These are phyloP conservation scores for Cylindroiulus punctatus DNA, from an alignment of 2,888 invertebrate genomes.

Conservation along the genomic window DNA sequence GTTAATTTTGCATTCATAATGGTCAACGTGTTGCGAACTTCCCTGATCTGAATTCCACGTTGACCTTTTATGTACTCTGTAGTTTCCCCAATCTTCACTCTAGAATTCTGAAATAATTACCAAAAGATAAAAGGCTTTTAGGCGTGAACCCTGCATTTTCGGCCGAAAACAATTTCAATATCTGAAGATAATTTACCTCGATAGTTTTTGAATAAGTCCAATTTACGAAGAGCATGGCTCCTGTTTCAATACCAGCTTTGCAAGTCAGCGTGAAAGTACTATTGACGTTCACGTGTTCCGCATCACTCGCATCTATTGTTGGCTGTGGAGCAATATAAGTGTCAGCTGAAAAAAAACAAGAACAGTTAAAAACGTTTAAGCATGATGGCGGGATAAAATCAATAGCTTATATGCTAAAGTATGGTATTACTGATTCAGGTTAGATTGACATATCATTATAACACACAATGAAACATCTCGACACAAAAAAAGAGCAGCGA, in stretches of 20 bases:
- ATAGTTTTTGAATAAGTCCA: slow-evolving; percentile 61
- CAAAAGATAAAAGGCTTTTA: no score
- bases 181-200: slow-evolving; percentile 49
- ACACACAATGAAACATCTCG: background rate
- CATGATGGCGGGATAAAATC: background rate
- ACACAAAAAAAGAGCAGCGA: background rate
- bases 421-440: background rate
- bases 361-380: background rate
- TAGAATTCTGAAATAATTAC: slow-evolving; percentile 49
- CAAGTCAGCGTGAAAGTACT: slow-evolving; percentile 60
- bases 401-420: background rate
- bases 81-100: slow-evolving; percentile 50
- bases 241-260: slow-evolving; percentile 60
- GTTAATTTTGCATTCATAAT: slow-evolving; percentile 53
- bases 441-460: background rate
- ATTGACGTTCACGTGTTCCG: slow-evolving; percentile 60
- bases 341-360: slow-evolving; percentile 58
- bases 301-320: slow-evolving; percentile 60
- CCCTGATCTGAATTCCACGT: slow-evolving; percentile 53
- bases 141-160: background rate
- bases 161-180: background rate
- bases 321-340: slow-evolving; percentile 59
- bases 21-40: slow-evolving; percentile 56
- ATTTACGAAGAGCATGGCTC: slow-evolving; percentile 59
- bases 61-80: slow-evolving; percentile 52